Base-by-base conservation (phyloP, 2,888 invertebrate species). In the Acronicta aceris region DNA sequence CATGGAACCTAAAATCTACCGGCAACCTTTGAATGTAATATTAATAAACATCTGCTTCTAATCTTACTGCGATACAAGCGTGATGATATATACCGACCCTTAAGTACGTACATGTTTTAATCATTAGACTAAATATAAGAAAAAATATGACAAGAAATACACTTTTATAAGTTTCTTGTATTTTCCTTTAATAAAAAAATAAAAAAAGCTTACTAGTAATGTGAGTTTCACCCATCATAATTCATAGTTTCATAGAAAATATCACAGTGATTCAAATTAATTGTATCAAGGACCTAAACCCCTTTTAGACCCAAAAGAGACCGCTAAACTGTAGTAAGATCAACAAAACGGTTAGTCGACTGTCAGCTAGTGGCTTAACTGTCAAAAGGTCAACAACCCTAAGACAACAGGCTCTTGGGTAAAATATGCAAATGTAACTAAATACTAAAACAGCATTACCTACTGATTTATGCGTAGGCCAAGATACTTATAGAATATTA, bases 371-470 rank as follows among this genome's bases (percentile, higher is more conserved):
- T 55, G 45, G 61, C 58, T 71, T 67, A 62, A 48, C 64, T 71
- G 65, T 81, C 76, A 74, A 71, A 76, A 76, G 76, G 78, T 78
- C 81, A 79, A 74, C 70, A 66, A 71, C 71, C 76, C 80, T 77
- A 74, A 77, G 62, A 72, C 72, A 79, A 81, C 74, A 76, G 51
- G 52, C 45, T 61, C 55, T 50, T 2, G 61, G 40, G 51, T 58
- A 59, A 52, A 71, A 68, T 78, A 81, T 80, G 79, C 79, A 72
- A 80, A 80, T 81, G 74, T 68, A 63, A 71, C 77, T 80, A 81
- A 80, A 78, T 81, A 72, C 75, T 69, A 68, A 59, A 66, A 67
- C 59, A 49, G 71, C 53, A 57, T 64, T 69, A 66, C 38, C 38
- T 38, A 38, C 71, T 71, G 55, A 68, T 59, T 69, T 58, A 57